These are phyloP conservation scores for Meriones psammophilus DNA, from an alignment of 2,797 vertebrate species.

Conservation along the genomic window DNA sequence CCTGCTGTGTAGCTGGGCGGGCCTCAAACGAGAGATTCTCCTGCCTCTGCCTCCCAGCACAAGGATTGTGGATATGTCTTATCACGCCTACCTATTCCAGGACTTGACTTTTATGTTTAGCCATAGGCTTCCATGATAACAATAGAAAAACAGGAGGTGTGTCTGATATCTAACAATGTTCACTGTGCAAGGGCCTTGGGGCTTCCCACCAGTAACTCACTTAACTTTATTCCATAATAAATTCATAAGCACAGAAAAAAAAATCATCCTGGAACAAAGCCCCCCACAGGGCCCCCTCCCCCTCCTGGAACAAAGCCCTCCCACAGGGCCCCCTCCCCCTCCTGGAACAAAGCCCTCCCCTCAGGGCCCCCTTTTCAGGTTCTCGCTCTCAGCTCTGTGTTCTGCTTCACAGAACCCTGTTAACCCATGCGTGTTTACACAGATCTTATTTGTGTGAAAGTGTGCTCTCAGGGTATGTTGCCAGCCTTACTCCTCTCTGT, in stretches of 20 bases:
- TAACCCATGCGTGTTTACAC: constrained; percentile 14
- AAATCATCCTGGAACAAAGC: not conserved
- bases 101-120: constrained; percentile 49
- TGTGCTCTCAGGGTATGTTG: constrained; percentile 2
- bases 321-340: not conserved
- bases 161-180: not conserved
- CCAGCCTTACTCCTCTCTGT: not conserved
- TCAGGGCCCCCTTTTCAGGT: not conserved
- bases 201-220: not conserved
- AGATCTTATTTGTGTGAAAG: constrained; percentile 3
- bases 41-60: not conserved
- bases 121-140: not conserved
- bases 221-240: constrained; percentile 29
- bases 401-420: constrained; percentile 25
- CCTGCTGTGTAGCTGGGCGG: not conserved
- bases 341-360: not conserved
- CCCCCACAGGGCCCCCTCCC: not conserved
- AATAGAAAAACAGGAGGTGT: not conserved
- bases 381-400: not conserved
- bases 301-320: not conserved
- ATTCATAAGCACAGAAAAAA: not conserved
- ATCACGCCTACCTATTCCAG: not conserved
- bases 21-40: not conserved
- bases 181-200: not conserved
- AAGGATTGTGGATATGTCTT: not conserved